Conservation (phyloP, 2,113 vertebrate species). For the Hyla sarda region DNA sequence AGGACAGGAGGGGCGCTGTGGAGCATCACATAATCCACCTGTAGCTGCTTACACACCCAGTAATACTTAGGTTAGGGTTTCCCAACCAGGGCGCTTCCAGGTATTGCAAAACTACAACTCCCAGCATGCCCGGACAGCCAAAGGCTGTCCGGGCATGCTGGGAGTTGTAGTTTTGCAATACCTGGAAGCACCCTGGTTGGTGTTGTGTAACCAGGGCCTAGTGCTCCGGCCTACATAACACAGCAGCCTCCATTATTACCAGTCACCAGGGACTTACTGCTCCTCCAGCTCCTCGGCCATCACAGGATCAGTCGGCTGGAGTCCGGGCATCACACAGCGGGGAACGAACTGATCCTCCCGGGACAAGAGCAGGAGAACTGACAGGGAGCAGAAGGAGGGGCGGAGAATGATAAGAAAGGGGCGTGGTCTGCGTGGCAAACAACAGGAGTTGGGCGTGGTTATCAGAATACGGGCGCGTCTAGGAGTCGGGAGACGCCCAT, state of each 20-base stretch:
- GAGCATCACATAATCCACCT: too few species aligned
- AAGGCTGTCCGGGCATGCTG: too few species aligned
- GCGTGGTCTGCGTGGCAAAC: too few species aligned
- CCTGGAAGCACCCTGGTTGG: too few species aligned
- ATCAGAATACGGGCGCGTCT: background rate
- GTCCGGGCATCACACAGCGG: constrained; percentile 33
- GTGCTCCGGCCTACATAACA: background rate
- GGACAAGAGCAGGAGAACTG: background rate
- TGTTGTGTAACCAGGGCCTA: background rate
- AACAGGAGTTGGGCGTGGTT: background rate
- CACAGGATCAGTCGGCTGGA: constrained; percentile 55
- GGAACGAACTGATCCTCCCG: background rate
- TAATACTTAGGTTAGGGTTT: too few species aligned
- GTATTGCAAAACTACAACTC: too few species aligned
- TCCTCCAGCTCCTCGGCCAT: constrained; percentile 74
- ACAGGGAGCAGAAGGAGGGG: background rate
- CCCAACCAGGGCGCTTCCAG: too few species aligned
- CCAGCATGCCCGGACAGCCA: too few species aligned
- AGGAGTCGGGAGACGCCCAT: background rate
- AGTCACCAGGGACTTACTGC: constrained; percentile 64
- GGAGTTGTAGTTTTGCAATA: too few species aligned
- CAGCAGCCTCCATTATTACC: too few species aligned
- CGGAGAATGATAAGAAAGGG: background rate
- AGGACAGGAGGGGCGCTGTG: too few species aligned
- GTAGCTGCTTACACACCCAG: constrained; percentile 2